These are phyloP conservation scores for Callinectes sapidus DNA, from an alignment of 2,888 invertebrate genomes.

Conservation along the genomic window DNA sequence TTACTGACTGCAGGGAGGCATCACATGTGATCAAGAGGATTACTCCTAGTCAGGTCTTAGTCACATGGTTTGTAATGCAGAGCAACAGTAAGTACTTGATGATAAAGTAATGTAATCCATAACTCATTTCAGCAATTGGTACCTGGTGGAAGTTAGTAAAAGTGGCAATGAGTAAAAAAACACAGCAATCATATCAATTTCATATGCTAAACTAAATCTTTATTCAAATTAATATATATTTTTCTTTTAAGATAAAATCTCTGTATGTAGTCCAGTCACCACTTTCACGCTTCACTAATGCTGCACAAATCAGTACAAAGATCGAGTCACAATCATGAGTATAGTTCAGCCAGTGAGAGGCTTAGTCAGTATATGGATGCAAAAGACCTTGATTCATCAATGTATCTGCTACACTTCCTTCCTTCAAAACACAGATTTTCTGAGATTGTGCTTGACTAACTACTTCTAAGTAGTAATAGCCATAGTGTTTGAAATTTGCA, in stretches of 20 bases:
- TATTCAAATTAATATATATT: neutral
- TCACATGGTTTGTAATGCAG: neutral
- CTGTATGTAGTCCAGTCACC: conserved; percentile 7
- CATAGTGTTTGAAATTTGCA: neutral
- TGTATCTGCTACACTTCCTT: neutral
- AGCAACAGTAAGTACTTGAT: neutral
- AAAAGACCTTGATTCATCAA: neutral
- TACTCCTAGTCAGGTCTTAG: neutral
- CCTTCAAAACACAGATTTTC: neutral
- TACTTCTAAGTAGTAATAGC: neutral
- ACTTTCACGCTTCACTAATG: neutral
- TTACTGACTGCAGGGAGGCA: neutral
- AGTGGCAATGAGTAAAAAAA: neutral
- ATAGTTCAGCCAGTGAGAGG: neutral
- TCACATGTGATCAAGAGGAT: neutral
- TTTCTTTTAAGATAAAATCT: neutral
- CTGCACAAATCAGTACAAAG: neutral
- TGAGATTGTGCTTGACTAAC: neutral
- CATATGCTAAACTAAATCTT: neutral
- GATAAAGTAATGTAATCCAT: neutral
- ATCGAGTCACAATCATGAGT: neutral
- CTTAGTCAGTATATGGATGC: neutral
- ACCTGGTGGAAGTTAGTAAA: neutral
- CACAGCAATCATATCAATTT: neutral
- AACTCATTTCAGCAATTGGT: neutral